These are phyloP conservation scores for Tetramorium simillimum DNA, from an alignment of 1,140 invertebrate species.

Conservation along the genomic window DNA sequence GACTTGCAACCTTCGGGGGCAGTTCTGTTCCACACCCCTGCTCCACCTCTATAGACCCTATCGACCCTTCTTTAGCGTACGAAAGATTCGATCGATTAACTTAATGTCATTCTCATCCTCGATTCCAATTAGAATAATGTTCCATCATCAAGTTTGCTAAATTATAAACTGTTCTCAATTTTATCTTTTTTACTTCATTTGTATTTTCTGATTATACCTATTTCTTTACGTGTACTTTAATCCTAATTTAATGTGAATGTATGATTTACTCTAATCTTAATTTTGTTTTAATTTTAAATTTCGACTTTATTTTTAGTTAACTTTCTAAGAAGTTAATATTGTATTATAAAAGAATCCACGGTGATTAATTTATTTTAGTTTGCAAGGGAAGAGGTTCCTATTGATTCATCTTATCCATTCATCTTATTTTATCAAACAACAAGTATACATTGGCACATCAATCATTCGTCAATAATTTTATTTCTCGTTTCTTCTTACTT, in stretches of 20 bases:
- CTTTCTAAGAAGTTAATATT: neutral
- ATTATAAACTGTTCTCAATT: neutral
- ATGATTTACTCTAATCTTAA: neutral
- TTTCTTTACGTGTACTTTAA: neutral
- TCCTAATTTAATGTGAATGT: neutral
- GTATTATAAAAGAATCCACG: neutral
- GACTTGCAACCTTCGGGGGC: constrained; percentile 83
- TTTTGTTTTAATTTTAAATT: neutral
- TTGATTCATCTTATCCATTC: neutral
- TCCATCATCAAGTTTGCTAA: neutral
- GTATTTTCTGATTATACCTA: neutral
- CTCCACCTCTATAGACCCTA: constrained; percentile 52
- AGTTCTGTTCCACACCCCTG: constrained; percentile 46
- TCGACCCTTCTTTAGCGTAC: constrained; percentile 2
- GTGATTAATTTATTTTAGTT: neutral
- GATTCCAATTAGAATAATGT: neutral
- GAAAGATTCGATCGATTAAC: constrained; percentile 62
- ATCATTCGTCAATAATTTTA: neutral
- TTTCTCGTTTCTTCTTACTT: neutral
- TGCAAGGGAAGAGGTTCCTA: neutral
- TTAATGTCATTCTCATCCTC: constrained; percentile 21
- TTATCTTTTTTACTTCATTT: neutral
- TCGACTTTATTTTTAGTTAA: neutral
- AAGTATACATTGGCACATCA: neutral
- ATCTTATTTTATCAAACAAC: neutral